These are phyloP conservation scores for Cydia pomonella DNA, from an alignment of 1,140 invertebrate species.

Conservation along the genomic window DNA sequence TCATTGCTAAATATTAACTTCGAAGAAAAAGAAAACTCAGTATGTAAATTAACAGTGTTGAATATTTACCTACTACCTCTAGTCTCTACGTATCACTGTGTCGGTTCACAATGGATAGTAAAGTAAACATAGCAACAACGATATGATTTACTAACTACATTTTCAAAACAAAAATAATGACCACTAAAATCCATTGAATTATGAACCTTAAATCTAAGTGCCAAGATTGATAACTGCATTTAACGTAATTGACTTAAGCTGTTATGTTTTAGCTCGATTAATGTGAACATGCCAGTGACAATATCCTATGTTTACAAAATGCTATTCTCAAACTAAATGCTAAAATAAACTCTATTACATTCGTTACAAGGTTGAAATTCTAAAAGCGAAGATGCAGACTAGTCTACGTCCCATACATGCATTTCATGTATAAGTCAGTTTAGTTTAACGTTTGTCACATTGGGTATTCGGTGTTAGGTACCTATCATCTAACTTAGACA, in stretches of 20 bases:
- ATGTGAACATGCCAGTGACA: not conserved
- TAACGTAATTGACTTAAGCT: not conserved
- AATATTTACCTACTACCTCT: too few relatives aligned
- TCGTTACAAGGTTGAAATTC: not conserved
- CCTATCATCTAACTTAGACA: not conserved
- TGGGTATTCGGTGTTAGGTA: too few relatives aligned
- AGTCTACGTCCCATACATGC: constrained; percentile 4
- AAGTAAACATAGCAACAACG: not conserved
- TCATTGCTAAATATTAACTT: too few relatives aligned
- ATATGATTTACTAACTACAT: not conserved
- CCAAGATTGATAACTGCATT: not conserved
- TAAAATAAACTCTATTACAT: not conserved
- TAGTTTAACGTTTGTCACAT: not conserved
- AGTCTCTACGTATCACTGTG: not conserved
- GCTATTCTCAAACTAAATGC: not conserved
- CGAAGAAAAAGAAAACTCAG: too few relatives aligned
- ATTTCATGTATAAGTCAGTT: not conserved
- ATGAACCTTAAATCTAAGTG: not conserved
- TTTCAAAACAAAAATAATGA: constrained; percentile 1
- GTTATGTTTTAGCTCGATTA: not conserved
- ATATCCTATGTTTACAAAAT: constrained; percentile 12
- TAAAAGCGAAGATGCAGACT: not conserved
- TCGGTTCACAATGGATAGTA: not conserved
- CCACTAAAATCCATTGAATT: not conserved
- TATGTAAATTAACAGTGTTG: too few relatives aligned